A percentile compares a stretch with the other conserved stretches of the same genome.
Evolutionary conservation across 1,140 invertebrate genomes (phyloP).

Genomic region (Ips nitidus): DNA sequence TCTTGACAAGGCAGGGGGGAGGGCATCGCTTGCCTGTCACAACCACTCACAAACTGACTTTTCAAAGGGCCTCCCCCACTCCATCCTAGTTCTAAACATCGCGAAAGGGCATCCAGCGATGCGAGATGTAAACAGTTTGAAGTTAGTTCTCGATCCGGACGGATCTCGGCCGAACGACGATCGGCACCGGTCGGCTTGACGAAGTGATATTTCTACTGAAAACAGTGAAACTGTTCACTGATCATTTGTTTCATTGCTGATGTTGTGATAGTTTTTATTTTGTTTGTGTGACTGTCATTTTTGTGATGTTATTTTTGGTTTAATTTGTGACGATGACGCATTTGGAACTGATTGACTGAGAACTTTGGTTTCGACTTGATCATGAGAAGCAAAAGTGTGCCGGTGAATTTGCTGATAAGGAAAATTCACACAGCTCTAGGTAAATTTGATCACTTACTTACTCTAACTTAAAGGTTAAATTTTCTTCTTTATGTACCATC

Average conservation of each 20-base stretch:
- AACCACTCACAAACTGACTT: slow-evolving; percentile 46
- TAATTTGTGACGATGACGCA: not conserved
- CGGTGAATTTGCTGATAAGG: slow-evolving; percentile 40
- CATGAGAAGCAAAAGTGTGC: slow-evolving; percentile 43
- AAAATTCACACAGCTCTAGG: slow-evolving; percentile 41
- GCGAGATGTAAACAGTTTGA: slow-evolving; percentile 41
- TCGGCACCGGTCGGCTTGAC: slow-evolving; percentile 25
- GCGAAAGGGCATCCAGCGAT: slow-evolving; percentile 33
- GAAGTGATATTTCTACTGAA: slow-evolving; percentile 12
- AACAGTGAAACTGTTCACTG: not conserved
- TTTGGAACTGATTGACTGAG: too few relatives aligned
- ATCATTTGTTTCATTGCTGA: not conserved
- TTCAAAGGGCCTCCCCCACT: slow-evolving; percentile 39
- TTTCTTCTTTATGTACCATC: too few relatives aligned
- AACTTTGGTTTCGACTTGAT: not conserved
- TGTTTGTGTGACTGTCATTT: not conserved
- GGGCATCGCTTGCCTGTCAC: slow-evolving; percentile 37
- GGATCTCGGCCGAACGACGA: slow-evolving; percentile 21
- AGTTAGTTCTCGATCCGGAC: slow-evolving; percentile 23
- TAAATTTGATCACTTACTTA: slow-evolving; percentile 2
- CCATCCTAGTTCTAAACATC: slow-evolving; percentile 37
- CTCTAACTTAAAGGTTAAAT: too few relatives aligned
- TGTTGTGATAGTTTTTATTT: not conserved
- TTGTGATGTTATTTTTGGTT: not conserved
- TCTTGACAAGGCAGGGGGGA: slow-evolving; percentile 38